A percentile compares a stretch with the other conserved stretches of the same genome.
These are phyloP conservation scores for Cephalotes varians DNA, from an alignment of 2,888 invertebrate species.

Conservation along the genomic window DNA sequence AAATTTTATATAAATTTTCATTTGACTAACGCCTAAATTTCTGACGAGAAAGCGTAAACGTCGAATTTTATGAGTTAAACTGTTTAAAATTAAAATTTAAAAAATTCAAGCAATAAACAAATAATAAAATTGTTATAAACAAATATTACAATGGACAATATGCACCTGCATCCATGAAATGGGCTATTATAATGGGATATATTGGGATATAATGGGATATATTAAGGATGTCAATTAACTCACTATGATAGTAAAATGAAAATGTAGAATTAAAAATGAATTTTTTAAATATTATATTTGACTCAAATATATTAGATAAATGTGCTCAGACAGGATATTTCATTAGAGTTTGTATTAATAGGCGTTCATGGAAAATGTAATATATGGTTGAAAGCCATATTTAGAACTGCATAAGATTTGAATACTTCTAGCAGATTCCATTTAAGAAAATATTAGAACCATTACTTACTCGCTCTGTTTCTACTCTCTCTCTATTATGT, in stretches of 20 bases:
- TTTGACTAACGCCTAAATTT: not conserved
- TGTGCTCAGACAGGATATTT: slow-evolving; percentile 41
- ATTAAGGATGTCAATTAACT: slow-evolving; percentile 29
- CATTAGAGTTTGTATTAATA: slow-evolving; percentile 48
- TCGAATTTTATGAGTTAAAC: not conserved
- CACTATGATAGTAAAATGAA: not conserved
- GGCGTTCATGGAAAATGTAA: slow-evolving; percentile 25
- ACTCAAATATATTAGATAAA: slow-evolving; percentile 41
- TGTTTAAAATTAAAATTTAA: not conserved
- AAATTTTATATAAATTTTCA: not conserved
- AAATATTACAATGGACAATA: not conserved
- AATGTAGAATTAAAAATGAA: slow-evolving; percentile 26
- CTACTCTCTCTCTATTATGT: slow-evolving; percentile 13
- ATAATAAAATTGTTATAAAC: not conserved
- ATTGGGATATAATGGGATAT: no score
- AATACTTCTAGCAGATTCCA: slow-evolving; percentile 53
- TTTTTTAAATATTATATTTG: slow-evolving; percentile 20
- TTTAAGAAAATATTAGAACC: slow-evolving; percentile 44
- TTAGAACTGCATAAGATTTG: slow-evolving; percentile 39
- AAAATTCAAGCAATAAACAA: not conserved
- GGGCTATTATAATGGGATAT: no score
- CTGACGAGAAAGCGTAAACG: not conserved
- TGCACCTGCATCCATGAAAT: not conserved
- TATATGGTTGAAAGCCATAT: slow-evolving; percentile 15
- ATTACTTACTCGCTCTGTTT: slow-evolving; percentile 47